Evolutionary conservation across 1,140 invertebrate species (phyloP), one percentile per base, ranked within the genome.

Genomic region (Pseudomyrmex gracilis): DNA sequence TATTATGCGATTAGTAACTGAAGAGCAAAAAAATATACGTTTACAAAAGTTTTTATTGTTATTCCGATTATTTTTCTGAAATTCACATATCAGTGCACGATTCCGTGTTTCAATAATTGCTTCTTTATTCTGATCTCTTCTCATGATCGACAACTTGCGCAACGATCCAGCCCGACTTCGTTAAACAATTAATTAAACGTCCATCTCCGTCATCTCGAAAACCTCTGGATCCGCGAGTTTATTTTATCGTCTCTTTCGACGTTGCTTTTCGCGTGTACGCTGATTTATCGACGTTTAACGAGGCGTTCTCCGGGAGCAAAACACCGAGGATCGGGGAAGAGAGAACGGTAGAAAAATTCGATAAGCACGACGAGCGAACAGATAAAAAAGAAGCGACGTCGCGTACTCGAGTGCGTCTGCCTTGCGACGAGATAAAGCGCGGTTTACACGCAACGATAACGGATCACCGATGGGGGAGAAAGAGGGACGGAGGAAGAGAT

Each of bases 351-450:
- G 12, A 71, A 51, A 86, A 78, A 83, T 73, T 68, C 61, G 61
- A 82, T 80, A 82, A 73, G 55, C 58, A 24, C 57, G 47, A 22
- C 64, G 10, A 43, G 8, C 53, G 51, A 70, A 57, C 47, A 58
- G 76, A 80, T 60, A 71, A 61, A 80, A 80, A 84, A 84, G 68
- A 68, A 51, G 45, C 55, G 67, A 53, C 70, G 43, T 73, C 73
- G 66, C 57, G 57, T 76, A 51, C 58, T 82, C 60, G 49, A 77
- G 68, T 60, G 80, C 74, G 82, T 83, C 58, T 83, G 58, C 51
- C 66, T 61, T 73, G 45, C 82, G 49, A 49, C 61, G 76, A 76
- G 85, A 85, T 87, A 88, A 82, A 86, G 58, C 83, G 60, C 20
- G 74, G 63, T 73, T 80, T 76, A 73, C 73, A 20, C 43, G 64